A percentile compares a stretch with the other conserved stretches of the same genome.
phyloP scores from a whole-genome alignment of 2,888 invertebrate genomes.

The Chorisops tibialis region DNA sequence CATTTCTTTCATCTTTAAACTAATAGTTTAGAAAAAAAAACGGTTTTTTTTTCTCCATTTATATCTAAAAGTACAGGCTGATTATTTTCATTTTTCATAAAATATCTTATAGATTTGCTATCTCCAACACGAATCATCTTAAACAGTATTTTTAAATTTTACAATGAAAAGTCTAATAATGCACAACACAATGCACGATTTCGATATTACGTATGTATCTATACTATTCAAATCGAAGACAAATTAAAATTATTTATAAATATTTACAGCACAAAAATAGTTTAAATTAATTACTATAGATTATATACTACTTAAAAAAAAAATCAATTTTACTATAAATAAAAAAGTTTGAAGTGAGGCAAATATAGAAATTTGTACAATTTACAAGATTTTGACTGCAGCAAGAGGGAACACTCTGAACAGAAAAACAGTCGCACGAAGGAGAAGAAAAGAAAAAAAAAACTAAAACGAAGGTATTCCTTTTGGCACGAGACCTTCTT shows the following conservation, averaged over 20 bases:
- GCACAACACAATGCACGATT: slow-evolving; percentile 2
- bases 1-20: slow-evolving; percentile 7
- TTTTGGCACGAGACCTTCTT: slow-evolving; percentile 20
- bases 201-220: background rate
- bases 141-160: background rate
- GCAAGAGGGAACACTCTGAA: no score
- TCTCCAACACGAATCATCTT: background rate
- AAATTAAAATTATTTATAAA: background rate
- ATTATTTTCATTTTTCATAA: background rate
- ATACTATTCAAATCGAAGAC: background rate
- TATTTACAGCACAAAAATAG: no score
- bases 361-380: slow-evolving; percentile 12
- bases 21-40: background rate
- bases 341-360: no score
- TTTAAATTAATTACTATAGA: no score
- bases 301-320: no score
- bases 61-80: background rate
- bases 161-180: background rate
- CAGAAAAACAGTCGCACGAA: slow-evolving; percentile 12
- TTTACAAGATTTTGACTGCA: background rate
- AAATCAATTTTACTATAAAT: no score
- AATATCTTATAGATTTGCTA: slow-evolving; percentile 1
- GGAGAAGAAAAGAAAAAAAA: no score
- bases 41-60: no score
- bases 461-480: slow-evolving; percentile 3